Evolutionary conservation across 1,140 invertebrate genomes (phyloP).

Genomic region (Neotoxoptera formosana): DNA sequence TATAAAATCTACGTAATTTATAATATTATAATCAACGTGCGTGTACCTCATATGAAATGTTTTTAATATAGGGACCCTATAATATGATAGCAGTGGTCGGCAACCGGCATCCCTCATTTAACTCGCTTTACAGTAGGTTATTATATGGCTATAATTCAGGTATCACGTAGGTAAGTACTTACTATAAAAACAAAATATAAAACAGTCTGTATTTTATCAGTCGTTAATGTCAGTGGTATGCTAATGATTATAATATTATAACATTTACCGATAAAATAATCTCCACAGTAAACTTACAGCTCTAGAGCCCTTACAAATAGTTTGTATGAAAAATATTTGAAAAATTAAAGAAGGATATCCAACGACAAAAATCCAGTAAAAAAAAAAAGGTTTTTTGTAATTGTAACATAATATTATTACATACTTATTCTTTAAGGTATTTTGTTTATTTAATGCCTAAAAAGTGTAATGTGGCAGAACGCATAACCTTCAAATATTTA

Average conservation of each 20-base stretch:
- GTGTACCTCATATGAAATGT: constrained; percentile 2
- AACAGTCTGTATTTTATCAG: neutral
- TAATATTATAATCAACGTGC: neutral
- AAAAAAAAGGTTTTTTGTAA: neutral
- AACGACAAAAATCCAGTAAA: neutral
- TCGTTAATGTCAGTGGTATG: neutral
- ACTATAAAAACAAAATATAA: neutral
- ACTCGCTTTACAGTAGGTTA: neutral
- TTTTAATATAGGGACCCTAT: neutral
- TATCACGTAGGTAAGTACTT: neutral
- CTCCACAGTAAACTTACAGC: neutral
- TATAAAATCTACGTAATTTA: neutral
- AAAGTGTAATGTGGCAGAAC: too few relatives aligned
- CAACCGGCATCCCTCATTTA: neutral
- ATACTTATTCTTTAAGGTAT: neutral
- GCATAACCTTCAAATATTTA: too few relatives aligned
- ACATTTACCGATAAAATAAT: neutral
- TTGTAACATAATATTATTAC: neutral
- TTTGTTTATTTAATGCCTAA: too few relatives aligned
- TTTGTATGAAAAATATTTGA: neutral
- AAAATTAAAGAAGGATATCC: neutral
- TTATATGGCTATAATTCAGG: neutral
- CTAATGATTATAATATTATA: neutral
- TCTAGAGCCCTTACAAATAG: neutral
- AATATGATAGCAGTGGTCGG: neutral